phyloP scores from a whole-genome alignment of 2,797 vertebrate genomes.

The Zenarchopterus dispar region DNA sequence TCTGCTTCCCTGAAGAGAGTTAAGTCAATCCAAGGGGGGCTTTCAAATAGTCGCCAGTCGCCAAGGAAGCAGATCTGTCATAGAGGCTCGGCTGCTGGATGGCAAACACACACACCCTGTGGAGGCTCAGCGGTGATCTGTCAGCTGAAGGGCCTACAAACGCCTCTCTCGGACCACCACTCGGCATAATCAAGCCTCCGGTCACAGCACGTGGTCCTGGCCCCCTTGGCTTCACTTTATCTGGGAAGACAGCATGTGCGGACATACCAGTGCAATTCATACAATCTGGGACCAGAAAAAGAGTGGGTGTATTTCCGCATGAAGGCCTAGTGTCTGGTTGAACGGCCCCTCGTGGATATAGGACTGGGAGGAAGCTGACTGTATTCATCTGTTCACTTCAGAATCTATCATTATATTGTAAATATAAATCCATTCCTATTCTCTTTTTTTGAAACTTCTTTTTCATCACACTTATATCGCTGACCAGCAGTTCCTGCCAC shows the following conservation, averaged over 20 bases:
- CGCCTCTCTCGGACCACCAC: slow-evolving; percentile 58
- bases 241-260: slow-evolving; percentile 58
- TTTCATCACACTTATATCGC: slow-evolving; percentile 19
- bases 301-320: slow-evolving; percentile 35
- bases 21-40: slow-evolving; percentile 19
- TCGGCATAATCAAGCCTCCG: slow-evolving; percentile 63
- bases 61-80: slow-evolving; percentile 59
- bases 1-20: slow-evolving; percentile 26
- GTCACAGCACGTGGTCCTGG: slow-evolving; percentile 34
- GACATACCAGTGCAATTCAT: slow-evolving; percentile 52
- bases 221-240: slow-evolving; percentile 58
- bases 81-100: slow-evolving; percentile 55
- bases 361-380: slow-evolving; percentile 26
- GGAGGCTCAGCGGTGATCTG: slow-evolving; percentile 55
- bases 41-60: slow-evolving; percentile 50
- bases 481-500: slow-evolving; percentile 14
- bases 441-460: slow-evolving; percentile 24
- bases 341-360: slow-evolving; percentile 43
- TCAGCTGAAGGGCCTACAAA: slow-evolving; percentile 59
- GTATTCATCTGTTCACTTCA: slow-evolving; percentile 53
- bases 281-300: slow-evolving; percentile 38
- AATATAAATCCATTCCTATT: slow-evolving; percentile 37
- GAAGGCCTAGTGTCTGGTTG: slow-evolving; percentile 48
- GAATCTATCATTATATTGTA: slow-evolving; percentile 43
- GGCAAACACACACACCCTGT: slow-evolving; percentile 45